Conservation (phyloP, 2,113 vertebrate genomes). For the Hystrix cristata region DNA sequence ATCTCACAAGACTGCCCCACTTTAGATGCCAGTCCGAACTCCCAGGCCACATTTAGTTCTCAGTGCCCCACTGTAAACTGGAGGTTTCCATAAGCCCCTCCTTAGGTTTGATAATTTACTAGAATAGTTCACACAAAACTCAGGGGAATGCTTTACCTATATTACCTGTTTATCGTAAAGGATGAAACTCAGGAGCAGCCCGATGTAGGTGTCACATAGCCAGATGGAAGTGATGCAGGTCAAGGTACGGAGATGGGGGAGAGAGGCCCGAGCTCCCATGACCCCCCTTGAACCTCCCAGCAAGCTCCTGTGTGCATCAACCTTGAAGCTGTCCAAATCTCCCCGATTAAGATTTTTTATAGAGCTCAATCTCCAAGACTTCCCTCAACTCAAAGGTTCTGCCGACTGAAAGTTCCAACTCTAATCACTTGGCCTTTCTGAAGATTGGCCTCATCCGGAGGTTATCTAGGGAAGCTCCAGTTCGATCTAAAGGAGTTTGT, state of each 20-base stretch:
- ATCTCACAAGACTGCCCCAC: neutral
- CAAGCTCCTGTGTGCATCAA: neutral
- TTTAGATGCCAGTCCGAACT: neutral
- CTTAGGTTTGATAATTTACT: neutral
- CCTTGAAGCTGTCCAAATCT: neutral
- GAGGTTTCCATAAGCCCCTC: neutral
- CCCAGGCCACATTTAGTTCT: neutral
- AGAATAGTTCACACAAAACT: neutral
- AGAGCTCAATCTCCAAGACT: neutral
- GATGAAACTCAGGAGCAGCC: neutral
- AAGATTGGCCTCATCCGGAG: neutral
- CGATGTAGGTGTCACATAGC: neutral
- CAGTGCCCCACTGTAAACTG: neutral
- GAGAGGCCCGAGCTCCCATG: neutral
- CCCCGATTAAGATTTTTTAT: neutral
- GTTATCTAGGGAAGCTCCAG: neutral
- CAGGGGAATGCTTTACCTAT: neutral
- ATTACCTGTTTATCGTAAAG: neutral
- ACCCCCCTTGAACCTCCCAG: neutral
- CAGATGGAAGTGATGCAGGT: neutral
- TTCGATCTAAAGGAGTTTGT: neutral
- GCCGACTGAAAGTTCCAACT: neutral
- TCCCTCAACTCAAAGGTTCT: neutral
- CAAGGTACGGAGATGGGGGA: neutral
- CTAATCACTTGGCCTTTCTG: neutral